A percentile compares a stretch with the other conserved stretches of the same genome.
Evolutionary conservation across 2,113 vertebrate genomes (phyloP).

Genomic region (Ictidomys tridecemlineatus): DNA sequence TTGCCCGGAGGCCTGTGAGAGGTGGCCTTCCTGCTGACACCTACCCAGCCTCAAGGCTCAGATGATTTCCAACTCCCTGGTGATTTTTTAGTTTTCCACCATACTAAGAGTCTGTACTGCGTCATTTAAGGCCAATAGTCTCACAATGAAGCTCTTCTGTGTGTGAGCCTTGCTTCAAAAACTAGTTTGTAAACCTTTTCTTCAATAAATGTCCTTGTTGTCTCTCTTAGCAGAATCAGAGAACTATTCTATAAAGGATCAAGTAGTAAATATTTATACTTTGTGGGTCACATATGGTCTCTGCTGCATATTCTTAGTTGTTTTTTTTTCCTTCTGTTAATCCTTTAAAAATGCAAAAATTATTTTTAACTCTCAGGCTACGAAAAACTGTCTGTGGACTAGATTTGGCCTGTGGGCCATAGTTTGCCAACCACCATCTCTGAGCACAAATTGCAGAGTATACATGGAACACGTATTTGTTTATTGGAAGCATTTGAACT

Average conservation of each 20-base stretch:
- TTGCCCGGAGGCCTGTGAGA: background rate
- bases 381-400: background rate
- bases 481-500: background rate
- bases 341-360: background rate
- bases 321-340: background rate
- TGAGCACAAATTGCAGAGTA: background rate
- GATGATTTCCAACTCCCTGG: background rate
- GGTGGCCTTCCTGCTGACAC: background rate
- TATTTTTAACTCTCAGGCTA: background rate
- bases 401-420: background rate
- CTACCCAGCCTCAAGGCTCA: background rate
- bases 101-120: background rate
- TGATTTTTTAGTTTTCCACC: background rate
- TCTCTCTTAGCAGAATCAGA: background rate
- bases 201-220: background rate
- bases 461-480: background rate
- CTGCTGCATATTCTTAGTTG: background rate
- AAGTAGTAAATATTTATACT: conserved; percentile 51
- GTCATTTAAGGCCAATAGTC: background rate
- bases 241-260: conserved; percentile 5
- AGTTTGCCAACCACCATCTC: background rate
- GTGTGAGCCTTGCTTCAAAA: background rate
- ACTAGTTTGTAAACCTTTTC: background rate
- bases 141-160: background rate
- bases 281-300: background rate